phyloP scores from a whole-genome alignment of 2,113 vertebrate genomes.

The Sminthopsis crassicaudata region DNA sequence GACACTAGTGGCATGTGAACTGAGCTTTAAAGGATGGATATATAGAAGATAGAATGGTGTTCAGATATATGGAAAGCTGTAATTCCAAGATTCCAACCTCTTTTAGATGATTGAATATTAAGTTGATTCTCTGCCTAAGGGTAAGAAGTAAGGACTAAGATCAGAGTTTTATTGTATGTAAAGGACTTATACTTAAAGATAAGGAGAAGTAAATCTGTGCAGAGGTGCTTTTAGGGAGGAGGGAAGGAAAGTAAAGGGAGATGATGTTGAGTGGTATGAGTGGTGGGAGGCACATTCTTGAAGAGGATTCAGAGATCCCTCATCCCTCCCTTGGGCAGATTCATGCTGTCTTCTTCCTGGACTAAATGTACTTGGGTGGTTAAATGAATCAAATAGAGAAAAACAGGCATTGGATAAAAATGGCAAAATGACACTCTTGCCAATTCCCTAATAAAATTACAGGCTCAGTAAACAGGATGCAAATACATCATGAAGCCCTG shows the following conservation, averaged over 20 bases:
- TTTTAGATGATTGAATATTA: neutral
- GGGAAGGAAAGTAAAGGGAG: neutral
- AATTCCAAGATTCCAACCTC: neutral
- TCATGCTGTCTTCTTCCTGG: neutral
- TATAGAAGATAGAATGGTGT: neutral
- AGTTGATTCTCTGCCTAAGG: neutral
- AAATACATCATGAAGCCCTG: neutral
- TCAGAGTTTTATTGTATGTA: neutral
- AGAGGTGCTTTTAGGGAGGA: neutral
- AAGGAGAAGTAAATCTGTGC: neutral
- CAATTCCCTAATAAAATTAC: conserved; percentile 26
- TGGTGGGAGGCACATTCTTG: neutral
- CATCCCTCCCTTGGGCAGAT: neutral
- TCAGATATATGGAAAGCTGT: neutral
- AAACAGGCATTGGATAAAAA: neutral
- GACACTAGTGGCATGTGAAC: neutral
- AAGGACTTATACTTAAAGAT: neutral
- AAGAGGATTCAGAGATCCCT: neutral
- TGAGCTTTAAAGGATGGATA: neutral
- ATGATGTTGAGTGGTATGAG: neutral
- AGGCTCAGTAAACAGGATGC: neutral
- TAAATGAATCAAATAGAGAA: neutral
- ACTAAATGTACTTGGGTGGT: neutral
- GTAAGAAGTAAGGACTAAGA: neutral
- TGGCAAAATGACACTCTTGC: neutral